These are phyloP conservation scores for Dolichallabes microphthalmus DNA, from an alignment of 2,113 vertebrate genomes.

Conservation along the genomic window DNA sequence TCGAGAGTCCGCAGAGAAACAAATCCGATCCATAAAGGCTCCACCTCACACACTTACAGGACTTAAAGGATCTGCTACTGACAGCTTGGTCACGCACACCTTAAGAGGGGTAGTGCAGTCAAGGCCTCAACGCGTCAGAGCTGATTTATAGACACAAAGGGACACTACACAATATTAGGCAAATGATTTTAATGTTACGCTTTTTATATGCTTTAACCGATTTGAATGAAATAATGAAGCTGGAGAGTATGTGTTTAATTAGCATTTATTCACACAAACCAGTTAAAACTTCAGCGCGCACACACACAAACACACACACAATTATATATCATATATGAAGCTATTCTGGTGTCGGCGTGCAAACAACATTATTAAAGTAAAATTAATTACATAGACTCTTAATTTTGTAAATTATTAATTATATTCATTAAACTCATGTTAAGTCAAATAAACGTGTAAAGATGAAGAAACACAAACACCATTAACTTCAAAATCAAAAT, in stretches of 20 bases:
- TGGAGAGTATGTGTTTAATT: neutral
- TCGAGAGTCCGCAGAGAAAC: no score
- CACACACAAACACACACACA: slow-evolving; percentile 68
- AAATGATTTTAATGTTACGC: no score
- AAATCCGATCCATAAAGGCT: no score
- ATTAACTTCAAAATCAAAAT: neutral
- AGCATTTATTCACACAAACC: slow-evolving; percentile 76
- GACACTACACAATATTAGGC: neutral
- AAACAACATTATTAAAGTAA: slow-evolving; percentile 5
- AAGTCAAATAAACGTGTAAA: slow-evolving; percentile 1
- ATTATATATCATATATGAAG: slow-evolving; percentile 32
- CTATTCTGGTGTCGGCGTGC: slow-evolving; percentile 6
- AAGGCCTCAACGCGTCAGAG: no score
- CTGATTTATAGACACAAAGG: no score
- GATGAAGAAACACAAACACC: neutral
- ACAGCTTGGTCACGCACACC: no score
- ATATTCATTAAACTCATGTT: slow-evolving; percentile 1
- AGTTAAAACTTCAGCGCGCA: slow-evolving; percentile 71
- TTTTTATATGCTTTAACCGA: neutral
- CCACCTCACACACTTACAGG: no score
- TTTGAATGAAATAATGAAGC: neutral
- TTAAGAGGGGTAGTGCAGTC: no score
- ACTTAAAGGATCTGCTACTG: no score
- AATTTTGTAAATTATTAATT: neutral
- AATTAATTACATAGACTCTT: neutral